Evolutionary conservation across 2,113 vertebrate species (phyloP).

Genomic region (Phyllostomus discolor): DNA sequence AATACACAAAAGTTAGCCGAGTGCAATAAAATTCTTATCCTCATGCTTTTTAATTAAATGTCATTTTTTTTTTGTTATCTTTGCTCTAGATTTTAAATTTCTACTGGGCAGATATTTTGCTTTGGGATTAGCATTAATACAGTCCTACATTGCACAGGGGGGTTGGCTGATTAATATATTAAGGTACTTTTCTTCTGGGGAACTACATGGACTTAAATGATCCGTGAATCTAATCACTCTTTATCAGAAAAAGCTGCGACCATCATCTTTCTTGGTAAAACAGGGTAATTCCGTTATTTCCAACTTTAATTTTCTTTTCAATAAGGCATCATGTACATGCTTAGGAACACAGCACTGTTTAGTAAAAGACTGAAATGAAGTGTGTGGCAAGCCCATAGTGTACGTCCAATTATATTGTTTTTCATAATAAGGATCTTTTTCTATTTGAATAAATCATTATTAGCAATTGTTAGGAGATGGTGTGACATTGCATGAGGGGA

Average conservation of each 20-base stretch:
- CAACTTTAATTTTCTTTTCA: background rate
- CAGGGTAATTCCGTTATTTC: background rate
- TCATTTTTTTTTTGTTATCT: background rate
- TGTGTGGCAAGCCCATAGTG: background rate
- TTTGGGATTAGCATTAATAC: background rate
- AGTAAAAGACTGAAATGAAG: background rate
- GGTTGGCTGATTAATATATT: background rate
- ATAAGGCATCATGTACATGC: background rate
- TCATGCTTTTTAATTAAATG: background rate
- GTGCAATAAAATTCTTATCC: background rate
- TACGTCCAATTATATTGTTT: background rate
- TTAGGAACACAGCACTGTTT: background rate
- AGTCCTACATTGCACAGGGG: background rate
- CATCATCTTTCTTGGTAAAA: background rate
- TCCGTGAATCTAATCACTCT: background rate
- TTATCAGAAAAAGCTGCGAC: background rate
- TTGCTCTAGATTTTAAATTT: background rate
- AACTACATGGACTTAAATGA: background rate
- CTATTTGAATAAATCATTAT: background rate
- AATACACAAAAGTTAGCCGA: background rate
- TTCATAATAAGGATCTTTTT: background rate
- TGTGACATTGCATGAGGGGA: background rate
- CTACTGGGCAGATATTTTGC: background rate
- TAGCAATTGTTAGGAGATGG: background rate
- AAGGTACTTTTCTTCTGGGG: background rate